Evolutionary conservation across 2,797 vertebrate genomes (phyloP).

Genomic region (Malurus leucopterus): DNA sequence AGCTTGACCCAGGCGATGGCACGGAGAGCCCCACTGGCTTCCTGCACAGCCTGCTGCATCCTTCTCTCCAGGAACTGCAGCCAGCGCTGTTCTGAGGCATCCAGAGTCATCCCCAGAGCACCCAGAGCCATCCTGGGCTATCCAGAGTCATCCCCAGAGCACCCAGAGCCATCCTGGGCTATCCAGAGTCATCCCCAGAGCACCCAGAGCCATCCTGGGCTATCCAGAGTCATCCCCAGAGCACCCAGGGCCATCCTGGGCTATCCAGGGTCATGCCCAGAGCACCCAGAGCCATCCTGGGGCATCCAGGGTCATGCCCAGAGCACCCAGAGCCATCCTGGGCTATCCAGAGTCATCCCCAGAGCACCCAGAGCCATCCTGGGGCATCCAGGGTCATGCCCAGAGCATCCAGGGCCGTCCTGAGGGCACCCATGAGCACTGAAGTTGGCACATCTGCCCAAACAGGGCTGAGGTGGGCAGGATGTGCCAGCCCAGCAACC

Average conservation of each 20-base stretch:
- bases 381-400: not conserved
- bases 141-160: not conserved
- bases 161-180: not conserved
- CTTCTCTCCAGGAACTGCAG: not conserved
- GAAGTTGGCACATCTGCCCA: not conserved
- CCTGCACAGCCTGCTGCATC: not conserved
- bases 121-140: not conserved
- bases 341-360: not conserved
- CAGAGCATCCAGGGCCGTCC: not conserved
- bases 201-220: too few species aligned
- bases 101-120: not conserved
- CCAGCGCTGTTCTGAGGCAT: not conserved
- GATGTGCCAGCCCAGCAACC: not conserved
- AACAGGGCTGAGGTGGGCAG: not conserved
- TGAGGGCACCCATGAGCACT: not conserved
- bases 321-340: not conserved
- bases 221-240: not conserved
- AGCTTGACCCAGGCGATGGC: fast-evolving
- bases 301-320: not conserved
- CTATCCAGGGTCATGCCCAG: not conserved
- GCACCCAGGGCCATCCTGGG: not conserved
- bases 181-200: too few species aligned
- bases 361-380: not conserved
- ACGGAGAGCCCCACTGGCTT: not conserved
- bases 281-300: too few species aligned